Percentiles rank a stretch among this genome's conserved stretches.
Conservation (phyloP, 2,113 vertebrate species). For the Corythoichthys haematopterus region DNA sequence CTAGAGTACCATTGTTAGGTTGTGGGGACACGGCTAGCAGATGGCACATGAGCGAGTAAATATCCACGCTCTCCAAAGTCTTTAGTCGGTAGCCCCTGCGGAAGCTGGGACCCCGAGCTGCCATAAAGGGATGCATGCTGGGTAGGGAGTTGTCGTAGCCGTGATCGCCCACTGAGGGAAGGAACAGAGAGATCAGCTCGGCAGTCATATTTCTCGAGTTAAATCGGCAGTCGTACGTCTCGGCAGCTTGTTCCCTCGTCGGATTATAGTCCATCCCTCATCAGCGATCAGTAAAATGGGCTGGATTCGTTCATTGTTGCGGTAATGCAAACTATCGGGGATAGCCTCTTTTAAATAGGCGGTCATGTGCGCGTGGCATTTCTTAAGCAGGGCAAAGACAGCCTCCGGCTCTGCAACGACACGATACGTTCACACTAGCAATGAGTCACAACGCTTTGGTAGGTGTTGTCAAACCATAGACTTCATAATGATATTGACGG, state of each 20-base stretch:
- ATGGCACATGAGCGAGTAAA: constrained; percentile 94
- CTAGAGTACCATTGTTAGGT: constrained; percentile 85
- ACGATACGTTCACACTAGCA: neutral
- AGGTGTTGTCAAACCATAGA: neutral
- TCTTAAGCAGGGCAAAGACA: constrained; percentile 60
- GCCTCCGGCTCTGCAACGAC: constrained; percentile 26
- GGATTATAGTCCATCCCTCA: constrained; percentile 91
- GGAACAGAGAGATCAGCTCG: neutral
- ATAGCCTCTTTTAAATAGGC: constrained; percentile 84
- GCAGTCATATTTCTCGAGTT: neutral
- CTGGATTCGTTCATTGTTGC: constrained; percentile 77
- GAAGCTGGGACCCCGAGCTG: constrained; percentile 84
- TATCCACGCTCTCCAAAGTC: constrained; percentile 78
- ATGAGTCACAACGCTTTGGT: neutral
- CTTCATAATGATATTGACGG: too few species aligned
- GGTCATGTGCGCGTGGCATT: constrained; percentile 77
- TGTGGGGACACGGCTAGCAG: constrained; percentile 75
- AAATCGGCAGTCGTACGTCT: constrained; percentile 67
- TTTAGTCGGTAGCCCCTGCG: constrained; percentile 65
- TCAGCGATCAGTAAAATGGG: constrained; percentile 89
- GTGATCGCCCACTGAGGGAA: constrained; percentile 85
- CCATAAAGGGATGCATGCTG: constrained; percentile 95
- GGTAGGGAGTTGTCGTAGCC: constrained; percentile 87
- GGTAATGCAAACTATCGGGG: constrained; percentile 85
- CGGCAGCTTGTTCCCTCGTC: constrained; percentile 56